phyloP scores from a whole-genome alignment of 1,140 invertebrate genomes.

The Saccostrea echinata region DNA sequence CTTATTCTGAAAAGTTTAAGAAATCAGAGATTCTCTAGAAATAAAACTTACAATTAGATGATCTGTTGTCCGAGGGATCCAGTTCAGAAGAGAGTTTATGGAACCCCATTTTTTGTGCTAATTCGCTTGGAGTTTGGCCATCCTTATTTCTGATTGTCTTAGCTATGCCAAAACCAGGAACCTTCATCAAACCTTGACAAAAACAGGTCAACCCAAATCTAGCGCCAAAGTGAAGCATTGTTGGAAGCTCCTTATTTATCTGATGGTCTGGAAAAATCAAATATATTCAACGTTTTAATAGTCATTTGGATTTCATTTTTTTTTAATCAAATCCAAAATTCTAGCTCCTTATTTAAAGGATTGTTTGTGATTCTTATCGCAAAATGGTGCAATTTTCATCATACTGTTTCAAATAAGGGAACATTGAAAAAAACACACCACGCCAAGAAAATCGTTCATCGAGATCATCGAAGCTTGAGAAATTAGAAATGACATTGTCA shows the following conservation, averaged over 20 bases:
- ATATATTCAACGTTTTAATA: background rate
- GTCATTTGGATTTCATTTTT: background rate
- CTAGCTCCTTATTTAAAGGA: background rate
- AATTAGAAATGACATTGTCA: background rate
- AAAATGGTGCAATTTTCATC: too few species aligned
- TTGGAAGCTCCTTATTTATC: slow-evolving; percentile 29
- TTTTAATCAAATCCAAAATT: background rate
- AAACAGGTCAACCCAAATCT: slow-evolving; percentile 32
- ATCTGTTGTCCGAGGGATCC: background rate
- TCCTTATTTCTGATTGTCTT: slow-evolving; percentile 39
- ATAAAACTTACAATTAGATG: background rate
- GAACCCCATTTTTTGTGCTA: slow-evolving; percentile 5
- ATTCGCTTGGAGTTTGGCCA: slow-evolving; percentile 27
- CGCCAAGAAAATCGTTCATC: background rate
- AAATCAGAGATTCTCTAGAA: background rate
- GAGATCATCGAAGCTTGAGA: background rate
- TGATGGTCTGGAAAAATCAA: slow-evolving; percentile 10
- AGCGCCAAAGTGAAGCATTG: slow-evolving; percentile 46
- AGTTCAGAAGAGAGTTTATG: background rate
- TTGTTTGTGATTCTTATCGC: background rate
- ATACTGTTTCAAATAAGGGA: too few species aligned
- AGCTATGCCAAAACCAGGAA: slow-evolving; percentile 18
- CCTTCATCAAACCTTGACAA: slow-evolving; percentile 8
- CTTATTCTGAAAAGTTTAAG: too few species aligned
- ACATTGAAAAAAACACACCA: too few species aligned